phyloP scores from a whole-genome alignment of 2,888 invertebrate genomes.

The Rosalia funebris region DNA sequence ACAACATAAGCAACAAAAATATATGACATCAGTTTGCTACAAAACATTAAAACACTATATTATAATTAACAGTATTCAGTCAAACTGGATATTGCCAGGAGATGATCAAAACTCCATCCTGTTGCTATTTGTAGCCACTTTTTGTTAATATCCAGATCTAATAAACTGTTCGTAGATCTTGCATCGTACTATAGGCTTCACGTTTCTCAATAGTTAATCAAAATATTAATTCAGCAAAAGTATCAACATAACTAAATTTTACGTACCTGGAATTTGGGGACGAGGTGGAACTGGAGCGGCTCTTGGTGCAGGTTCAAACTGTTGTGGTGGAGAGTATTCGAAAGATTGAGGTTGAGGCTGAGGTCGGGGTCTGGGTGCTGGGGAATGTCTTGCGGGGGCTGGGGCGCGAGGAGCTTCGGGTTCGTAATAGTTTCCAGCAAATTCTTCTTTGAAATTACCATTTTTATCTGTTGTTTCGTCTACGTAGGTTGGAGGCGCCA shows the following conservation, averaged over 20 bases:
- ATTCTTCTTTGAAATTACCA: slow-evolving; percentile 54
- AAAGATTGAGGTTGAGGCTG: slow-evolving; percentile 54
- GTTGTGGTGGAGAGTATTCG: slow-evolving; percentile 46
- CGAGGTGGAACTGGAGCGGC: slow-evolving; percentile 37
- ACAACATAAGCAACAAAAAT: too few relatives aligned
- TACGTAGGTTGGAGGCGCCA: slow-evolving; percentile 73
- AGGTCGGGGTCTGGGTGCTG: slow-evolving; percentile 49
- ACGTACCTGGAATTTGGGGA: slow-evolving; percentile 35
- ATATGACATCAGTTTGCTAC: too few relatives aligned
- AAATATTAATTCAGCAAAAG: too few relatives aligned
- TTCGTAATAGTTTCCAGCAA: slow-evolving; percentile 36
- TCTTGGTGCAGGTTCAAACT: slow-evolving; percentile 41
- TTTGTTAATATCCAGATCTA: too few relatives aligned
- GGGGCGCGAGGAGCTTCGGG: slow-evolving; percentile 47
- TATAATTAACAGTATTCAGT: too few relatives aligned
- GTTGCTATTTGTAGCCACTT: too few relatives aligned
- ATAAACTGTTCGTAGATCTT: too few relatives aligned
- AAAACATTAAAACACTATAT: too few relatives aligned
- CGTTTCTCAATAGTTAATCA: too few relatives aligned
- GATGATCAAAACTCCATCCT: too few relatives aligned
- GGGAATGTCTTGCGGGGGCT: slow-evolving; percentile 41
- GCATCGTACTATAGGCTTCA: too few relatives aligned
- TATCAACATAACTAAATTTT: slow-evolving; percentile 1
- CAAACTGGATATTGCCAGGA: too few relatives aligned
- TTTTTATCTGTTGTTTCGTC: slow-evolving; percentile 67